Evolutionary conservation across 1,140 invertebrate genomes (phyloP).

Genomic region (Cepaea nemoralis): DNA sequence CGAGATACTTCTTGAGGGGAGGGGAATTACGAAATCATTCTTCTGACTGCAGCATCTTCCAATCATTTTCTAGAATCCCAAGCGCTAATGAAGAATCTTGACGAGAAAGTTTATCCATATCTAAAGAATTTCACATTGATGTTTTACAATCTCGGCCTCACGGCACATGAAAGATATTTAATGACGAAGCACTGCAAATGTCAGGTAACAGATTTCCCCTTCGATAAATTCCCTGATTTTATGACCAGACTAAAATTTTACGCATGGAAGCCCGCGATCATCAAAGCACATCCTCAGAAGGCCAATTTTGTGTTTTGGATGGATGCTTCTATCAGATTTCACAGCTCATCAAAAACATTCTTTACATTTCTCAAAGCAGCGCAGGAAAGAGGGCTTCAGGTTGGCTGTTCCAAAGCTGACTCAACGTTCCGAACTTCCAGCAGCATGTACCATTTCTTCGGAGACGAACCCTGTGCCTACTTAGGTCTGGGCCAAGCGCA

Average conservation of each 20-base stretch:
- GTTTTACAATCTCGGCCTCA: constrained; percentile 27
- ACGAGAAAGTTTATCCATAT: constrained; percentile 19
- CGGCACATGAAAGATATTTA: neutral
- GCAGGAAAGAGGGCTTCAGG: neutral
- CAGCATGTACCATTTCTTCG: constrained; percentile 37
- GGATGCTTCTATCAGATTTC: constrained; percentile 24
- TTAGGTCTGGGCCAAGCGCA: neutral
- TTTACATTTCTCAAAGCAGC: neutral
- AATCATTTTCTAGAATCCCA: constrained; percentile 33
- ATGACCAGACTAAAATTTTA: constrained; percentile 8
- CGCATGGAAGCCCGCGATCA: constrained; percentile 17
- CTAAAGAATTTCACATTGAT: constrained; percentile 23
- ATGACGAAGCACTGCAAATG: constrained; percentile 28
- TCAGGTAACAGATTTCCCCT: constrained; percentile 23
- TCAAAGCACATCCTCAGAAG: neutral
- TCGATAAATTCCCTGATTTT: constrained; percentile 23
- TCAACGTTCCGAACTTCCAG: constrained; percentile 14
- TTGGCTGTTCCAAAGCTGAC: neutral
- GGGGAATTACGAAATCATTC: neutral
- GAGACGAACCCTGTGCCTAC: constrained; percentile 33
- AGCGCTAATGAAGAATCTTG: constrained; percentile 25
- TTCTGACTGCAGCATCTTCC: constrained; percentile 32
- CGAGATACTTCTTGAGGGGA: neutral
- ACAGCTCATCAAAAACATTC: neutral
- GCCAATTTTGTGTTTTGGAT: constrained; percentile 18